These are phyloP conservation scores for Arge pagana DNA, from an alignment of 2,888 invertebrate species.

Conservation along the genomic window DNA sequence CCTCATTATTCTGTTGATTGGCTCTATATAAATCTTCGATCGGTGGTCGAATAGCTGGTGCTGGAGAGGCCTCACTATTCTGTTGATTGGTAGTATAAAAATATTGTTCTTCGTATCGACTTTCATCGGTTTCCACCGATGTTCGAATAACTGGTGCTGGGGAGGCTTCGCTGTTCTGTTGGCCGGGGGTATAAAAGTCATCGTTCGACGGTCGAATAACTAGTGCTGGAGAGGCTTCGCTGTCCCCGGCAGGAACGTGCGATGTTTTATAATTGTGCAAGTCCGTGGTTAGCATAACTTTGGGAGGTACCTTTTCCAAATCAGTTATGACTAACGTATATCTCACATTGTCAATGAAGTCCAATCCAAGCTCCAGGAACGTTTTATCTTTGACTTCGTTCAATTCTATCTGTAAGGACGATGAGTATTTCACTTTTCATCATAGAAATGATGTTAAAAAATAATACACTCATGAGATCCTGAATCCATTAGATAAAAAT, in stretches of 20 bases:
- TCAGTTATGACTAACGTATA: conserved; percentile 55
- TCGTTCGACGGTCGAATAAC: not conserved
- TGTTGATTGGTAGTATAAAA: no score
- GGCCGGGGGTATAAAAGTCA: conserved; percentile 35
- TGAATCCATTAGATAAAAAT: not conserved
- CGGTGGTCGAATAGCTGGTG: no score
- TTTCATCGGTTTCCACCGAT: no score
- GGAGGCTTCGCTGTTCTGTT: conserved; percentile 27
- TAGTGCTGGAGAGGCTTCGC: conserved; percentile 23
- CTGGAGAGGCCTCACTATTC: no score
- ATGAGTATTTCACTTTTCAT: conserved; percentile 3
- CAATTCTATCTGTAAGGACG: conserved; percentile 53
- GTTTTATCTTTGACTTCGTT: conserved; percentile 57
- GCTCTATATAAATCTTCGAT: no score
- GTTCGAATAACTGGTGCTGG: not conserved
- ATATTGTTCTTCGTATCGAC: no score
- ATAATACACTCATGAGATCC: not conserved
- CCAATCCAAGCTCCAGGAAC: conserved; percentile 57
- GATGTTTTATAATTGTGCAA: conserved; percentile 57
- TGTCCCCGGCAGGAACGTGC: conserved; percentile 36
- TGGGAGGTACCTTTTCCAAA: conserved; percentile 47
- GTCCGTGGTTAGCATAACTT: conserved; percentile 33
- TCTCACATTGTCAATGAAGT: conserved; percentile 47
- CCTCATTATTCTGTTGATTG: not conserved
- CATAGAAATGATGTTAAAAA: no score